Conservation (phyloP, 2,113 vertebrate species). For the Terrapene triunguis region DNA sequence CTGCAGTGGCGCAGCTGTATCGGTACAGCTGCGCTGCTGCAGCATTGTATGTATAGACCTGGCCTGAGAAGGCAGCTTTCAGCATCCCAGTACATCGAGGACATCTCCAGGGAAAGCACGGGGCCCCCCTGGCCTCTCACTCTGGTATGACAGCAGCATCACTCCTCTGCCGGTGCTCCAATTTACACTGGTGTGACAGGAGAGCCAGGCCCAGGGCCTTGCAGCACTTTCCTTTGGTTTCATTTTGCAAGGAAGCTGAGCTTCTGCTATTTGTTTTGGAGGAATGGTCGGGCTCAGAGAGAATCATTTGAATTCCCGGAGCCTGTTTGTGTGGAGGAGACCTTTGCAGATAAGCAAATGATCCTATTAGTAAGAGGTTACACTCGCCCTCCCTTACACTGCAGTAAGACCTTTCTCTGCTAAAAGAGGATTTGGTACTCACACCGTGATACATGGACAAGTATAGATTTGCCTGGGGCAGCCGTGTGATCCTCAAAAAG, state of each 20-base stretch:
- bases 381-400: not conserved
- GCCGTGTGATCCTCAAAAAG: not conserved
- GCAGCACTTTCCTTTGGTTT: not conserved
- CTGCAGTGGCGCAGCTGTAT: too few species aligned
- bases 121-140: not conserved
- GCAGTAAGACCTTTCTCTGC: not conserved
- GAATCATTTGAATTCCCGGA: not conserved
- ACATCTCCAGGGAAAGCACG: not conserved
- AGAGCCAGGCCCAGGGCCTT: not conserved
- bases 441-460: not conserved
- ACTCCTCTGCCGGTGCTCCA: accelerated
- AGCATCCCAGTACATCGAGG: not conserved
- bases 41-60: too few species aligned
- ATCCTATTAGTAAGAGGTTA: not conserved
- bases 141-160: not conserved
- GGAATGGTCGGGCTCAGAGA: not conserved
- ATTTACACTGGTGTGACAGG: not conserved
- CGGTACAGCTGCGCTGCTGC: too few species aligned
- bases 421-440: not conserved
- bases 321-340: not conserved
- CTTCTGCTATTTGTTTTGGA: not conserved
- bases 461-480: not conserved
- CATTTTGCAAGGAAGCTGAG: not conserved
- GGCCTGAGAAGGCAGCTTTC: not conserved
- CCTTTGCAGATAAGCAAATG: not conserved